These are phyloP conservation scores for Drosophila sucinea DNA, from an alignment of 1,140 invertebrate species.

Conservation along the genomic window DNA sequence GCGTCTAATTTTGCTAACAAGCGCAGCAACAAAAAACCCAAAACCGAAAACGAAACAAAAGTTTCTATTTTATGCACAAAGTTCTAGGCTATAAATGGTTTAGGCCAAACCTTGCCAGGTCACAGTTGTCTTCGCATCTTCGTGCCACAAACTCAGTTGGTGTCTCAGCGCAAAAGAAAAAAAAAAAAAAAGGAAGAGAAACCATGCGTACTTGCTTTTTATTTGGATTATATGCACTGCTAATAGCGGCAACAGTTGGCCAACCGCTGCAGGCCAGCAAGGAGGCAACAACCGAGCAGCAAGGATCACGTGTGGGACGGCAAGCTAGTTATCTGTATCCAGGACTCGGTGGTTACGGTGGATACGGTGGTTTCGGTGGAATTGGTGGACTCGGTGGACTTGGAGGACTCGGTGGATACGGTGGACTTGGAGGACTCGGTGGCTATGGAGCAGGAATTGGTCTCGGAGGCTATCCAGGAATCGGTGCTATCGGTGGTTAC, in stretches of 20 bases:
- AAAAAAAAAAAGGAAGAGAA: slow-evolving; percentile 39
- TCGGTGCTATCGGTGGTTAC: slow-evolving; percentile 30
- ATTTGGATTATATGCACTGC: slow-evolving; percentile 74
- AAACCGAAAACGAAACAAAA: slow-evolving; percentile 59
- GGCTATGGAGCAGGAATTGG: slow-evolving; percentile 34
- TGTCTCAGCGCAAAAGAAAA: slow-evolving; percentile 5
- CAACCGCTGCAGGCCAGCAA: slow-evolving; percentile 42
- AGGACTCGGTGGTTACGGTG: slow-evolving; percentile 28
- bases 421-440: slow-evolving; percentile 14
- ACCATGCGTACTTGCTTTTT: slow-evolving; percentile 64
- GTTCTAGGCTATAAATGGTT: slow-evolving; percentile 77
- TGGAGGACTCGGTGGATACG: slow-evolving; percentile 22
- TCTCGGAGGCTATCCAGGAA: slow-evolving; percentile 32
- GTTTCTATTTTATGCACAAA: slow-evolving; percentile 77
- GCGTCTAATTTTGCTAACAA: slow-evolving; percentile 79
- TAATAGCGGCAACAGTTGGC: slow-evolving; percentile 75
- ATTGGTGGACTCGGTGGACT: slow-evolving; percentile 19
- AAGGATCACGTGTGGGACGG: slow-evolving; percentile 43
- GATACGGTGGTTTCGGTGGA: background rate
- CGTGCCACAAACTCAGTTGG: slow-evolving; percentile 6
- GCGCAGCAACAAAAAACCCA: slow-evolving; percentile 41
- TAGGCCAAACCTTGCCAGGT: slow-evolving; percentile 50
- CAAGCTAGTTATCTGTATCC: slow-evolving; percentile 50
- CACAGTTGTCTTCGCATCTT: slow-evolving; percentile 57
- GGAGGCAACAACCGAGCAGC: slow-evolving; percentile 30